Evolutionary conservation across 1,140 invertebrate species (phyloP).

Genomic region (Acromyrmex heyeri): DNA sequence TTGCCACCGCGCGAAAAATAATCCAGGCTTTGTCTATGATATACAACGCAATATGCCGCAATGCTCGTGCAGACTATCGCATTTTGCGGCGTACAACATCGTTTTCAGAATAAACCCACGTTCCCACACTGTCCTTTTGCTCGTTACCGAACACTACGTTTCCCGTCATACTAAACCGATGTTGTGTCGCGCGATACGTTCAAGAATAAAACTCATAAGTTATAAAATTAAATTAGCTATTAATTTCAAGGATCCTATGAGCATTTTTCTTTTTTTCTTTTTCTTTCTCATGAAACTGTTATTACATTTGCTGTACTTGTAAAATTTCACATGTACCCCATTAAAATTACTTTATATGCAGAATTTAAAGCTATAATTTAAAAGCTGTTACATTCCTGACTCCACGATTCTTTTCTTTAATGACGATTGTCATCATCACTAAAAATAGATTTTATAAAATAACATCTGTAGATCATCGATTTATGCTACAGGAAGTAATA

Average conservation of each 20-base stretch:
- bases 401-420: no score
- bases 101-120: slow-evolving; percentile 42
- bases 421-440: no score
- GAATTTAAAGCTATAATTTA: no score
- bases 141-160: neutral
- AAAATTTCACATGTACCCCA: neutral
- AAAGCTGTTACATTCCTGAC: no score
- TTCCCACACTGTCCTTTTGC: slow-evolving; percentile 55
- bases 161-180: slow-evolving; percentile 51
- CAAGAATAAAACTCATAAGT: neutral
- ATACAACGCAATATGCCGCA: slow-evolving; percentile 67
- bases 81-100: slow-evolving; percentile 10
- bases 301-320: neutral
- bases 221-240: neutral
- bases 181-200: neutral
- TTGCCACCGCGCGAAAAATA: slow-evolving; percentile 80
- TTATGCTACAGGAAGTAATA: no score
- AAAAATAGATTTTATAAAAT: no score
- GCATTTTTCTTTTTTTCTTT: neutral
- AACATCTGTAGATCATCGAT: no score
- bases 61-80: slow-evolving; percentile 62
- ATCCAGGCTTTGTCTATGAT: slow-evolving; percentile 79
- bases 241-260: neutral
- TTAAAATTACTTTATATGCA: neutral
- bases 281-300: neutral